Evolutionary conservation across 2,113 vertebrate genomes (phyloP).

Genomic region (Sardina pilchardus): DNA sequence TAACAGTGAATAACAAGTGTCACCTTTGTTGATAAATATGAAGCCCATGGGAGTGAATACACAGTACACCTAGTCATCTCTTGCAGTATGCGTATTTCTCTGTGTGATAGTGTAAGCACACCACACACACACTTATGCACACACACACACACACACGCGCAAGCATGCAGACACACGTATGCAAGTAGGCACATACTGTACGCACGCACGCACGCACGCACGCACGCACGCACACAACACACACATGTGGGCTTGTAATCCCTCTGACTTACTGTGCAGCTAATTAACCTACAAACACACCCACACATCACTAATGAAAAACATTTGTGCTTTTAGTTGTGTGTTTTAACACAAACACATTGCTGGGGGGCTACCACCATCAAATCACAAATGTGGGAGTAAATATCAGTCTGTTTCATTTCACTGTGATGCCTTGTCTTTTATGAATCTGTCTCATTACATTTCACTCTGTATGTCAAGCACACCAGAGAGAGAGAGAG

Average conservation of each 20-base stretch:
- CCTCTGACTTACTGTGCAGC: neutral
- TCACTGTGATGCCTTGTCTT: neutral
- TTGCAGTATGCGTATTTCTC: neutral
- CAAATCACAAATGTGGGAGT: neutral
- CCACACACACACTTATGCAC: neutral
- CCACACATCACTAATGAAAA: constrained; percentile 1
- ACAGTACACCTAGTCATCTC: neutral
- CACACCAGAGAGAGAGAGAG: too few species aligned
- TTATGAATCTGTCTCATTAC: neutral
- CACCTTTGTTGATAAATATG: neutral
- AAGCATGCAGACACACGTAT: neutral
- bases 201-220: neutral
- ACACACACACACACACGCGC: neutral
- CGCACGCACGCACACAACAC: neutral
- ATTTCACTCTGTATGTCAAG: too few species aligned
- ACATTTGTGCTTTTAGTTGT: neutral
- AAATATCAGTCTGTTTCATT: neutral
- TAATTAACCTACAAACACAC: neutral
- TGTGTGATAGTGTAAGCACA: too few species aligned
- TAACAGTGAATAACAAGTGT: neutral
- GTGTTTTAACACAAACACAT: neutral
- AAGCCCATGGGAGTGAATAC: neutral
- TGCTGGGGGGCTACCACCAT: neutral
- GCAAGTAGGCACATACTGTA: neutral
- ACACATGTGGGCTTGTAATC: neutral